Base-by-base conservation (phyloP, 1,140 invertebrate genomes). In the Gryon sp. region DNA sequence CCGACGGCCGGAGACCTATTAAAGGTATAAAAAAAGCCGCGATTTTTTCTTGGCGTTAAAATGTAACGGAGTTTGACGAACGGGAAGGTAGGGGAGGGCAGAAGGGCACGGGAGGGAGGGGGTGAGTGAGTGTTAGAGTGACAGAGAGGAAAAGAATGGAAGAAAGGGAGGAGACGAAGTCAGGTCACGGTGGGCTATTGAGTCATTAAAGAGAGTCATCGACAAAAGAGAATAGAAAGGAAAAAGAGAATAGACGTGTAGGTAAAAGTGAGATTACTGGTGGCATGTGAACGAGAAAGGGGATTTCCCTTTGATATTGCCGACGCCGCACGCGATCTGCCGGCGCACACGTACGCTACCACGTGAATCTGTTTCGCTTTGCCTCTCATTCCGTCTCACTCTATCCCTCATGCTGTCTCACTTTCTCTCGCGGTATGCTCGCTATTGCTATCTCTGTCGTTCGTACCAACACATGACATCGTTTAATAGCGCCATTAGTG, bases 271-370 rank as follows among this genome's bases (percentile, higher is more conserved):
- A 76, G 69, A 76, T 69, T 59, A 72, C 68, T 65, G 74, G 50
- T 74, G 78, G 46, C 36, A 74, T 62, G 68, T 53, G 74, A 59
- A 62, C 57, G 76, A 66, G 76, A 72, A 72, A 70, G 60, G 70
- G 63, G 57, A 78, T 70, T 78, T 78, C 52, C 77, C 82, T 87
- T 86, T 87, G 86, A 87, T 86, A 82, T 87, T 50, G 83, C 86
- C 86, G 85, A 80, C 84, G 83, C 83, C 84, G 84, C 85, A 87
- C 85, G 86, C 86, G 84, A 87, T 86, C 84, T 79, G 80, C 52
- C 26, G 79, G n/a, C n/a, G n/a, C 83, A 81, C 82, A 81, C 82
- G 70, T 66, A 60, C 70, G 76, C 78, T 59, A 60, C 32, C 76
- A 66, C 26, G 57, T 59, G 77, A 79, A 84, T 81, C 76, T 69